Base-by-base conservation (phyloP, 1,140 invertebrate species). In the Eriosoma lanigerum region DNA sequence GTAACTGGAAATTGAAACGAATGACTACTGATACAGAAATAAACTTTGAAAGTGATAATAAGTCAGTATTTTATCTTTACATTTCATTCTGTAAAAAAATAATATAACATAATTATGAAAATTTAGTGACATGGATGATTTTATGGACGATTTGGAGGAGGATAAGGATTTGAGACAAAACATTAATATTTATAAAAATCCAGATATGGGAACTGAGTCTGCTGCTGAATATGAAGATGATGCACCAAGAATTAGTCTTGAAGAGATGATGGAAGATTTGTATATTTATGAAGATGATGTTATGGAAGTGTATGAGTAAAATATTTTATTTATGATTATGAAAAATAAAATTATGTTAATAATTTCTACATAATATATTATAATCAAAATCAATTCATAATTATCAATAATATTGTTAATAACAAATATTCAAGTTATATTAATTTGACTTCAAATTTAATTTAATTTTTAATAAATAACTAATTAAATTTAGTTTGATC, bases 241-340 rank as follows among this genome's bases (percentile, higher is more conserved):
- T 44, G 85, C 91, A 19, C 97, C 96, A 3, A 88, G 91, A 82
- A 95, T 98, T 81, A 94, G 93, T n/a, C 88, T 99, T 1, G 93
- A 95, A 81, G 98, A 99, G 88, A 99, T 99, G 98, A 87, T 99
- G 81, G 96, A 99, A 82, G 97, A 99, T 87, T 87, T 99, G 81
- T 88, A 87, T n/a, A 90, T 96, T 54, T 91, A 93, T 80, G 93
- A 94, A 84, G 89, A 89, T 24, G 90, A 92, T 82, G 92, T 93
- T 24, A 78, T 78, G 75, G 75, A 78, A 60, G 75, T 78, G n/a
- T 78, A 78, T 60, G 75, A 78, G 54, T 78, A 58, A 75, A 58
- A 56, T 9, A 46, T 17, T 75, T 21, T 32, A 5, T 54, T 29
- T 70, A 8, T 58, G 2, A 17, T 38, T 38, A 38, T 38, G 8